Evolutionary conservation across 37 sponge, comb jelly and placozoan genomes (phyloP), one percentile per base, ranked within the genome.

Genomic region (Mnemiopsis leidyi): DNA sequence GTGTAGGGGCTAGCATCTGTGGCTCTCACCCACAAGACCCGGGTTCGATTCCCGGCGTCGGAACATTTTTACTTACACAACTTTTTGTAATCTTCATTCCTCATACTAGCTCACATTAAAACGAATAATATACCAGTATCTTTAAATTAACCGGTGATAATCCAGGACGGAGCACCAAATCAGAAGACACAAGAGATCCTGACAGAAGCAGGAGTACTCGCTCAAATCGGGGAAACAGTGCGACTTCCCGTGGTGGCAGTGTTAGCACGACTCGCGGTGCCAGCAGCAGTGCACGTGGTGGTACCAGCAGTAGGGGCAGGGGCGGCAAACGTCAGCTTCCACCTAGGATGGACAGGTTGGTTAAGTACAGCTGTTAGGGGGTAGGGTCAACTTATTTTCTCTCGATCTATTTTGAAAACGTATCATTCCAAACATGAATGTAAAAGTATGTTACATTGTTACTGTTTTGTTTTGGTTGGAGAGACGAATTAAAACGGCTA

Each of bases 301-400:
- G 90, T 2, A 39, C 90, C 9, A 85, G 36, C 26, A 40, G 90
- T 39, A 1, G 90, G 61, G 90, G 90, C 3, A 38, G 90, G 20
- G 90, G 90, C 2, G 90, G 90, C 48, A 85, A 85, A 39, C 90
- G 90, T 23, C 90, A 85, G 23, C 61, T 85, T 40, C 90, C 90
- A 28, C 90, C 90, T n/a, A 85, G 90, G 30, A 85, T 85, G 90
- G 90, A 85, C 61, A 85, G 90, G 90, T 85, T 20, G 3, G 90
- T 69, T 28, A 18, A 18, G 68, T 61, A 61, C 18, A n/a, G n/a
- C n/a, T n/a, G n/a, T n/a, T n/a, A n/a, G n/a, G n/a, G n/a, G n/a
- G n/a, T n/a, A n/a, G n/a, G n/a, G n/a, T n/a, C n/a, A n/a, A n/a
- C n/a, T n/a, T n/a, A n/a, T n/a, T n/a, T n/a, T n/a, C n/a, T n/a